A percentile compares a stretch with the other conserved stretches of the same genome.
phyloP scores from a whole-genome alignment of 2,888 invertebrate species.

The Acleris cristana region DNA sequence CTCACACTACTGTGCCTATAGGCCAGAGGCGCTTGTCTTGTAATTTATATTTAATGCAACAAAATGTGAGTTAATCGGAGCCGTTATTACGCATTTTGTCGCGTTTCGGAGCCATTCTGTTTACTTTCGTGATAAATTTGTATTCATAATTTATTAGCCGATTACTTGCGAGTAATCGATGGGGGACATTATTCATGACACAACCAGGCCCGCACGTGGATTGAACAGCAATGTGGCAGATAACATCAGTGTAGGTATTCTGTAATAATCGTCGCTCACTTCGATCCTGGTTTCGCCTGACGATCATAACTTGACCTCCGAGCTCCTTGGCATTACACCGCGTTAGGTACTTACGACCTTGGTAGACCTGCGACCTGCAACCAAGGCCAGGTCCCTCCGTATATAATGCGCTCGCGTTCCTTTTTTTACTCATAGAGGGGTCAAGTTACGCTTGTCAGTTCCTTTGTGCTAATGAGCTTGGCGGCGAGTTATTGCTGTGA shows the following conservation, averaged over 20 bases:
- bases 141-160: constrained; percentile 55
- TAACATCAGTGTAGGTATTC: constrained; percentile 1
- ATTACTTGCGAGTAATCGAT: constrained; percentile 35
- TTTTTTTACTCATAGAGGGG: too few relatives aligned
- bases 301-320: too few relatives aligned
- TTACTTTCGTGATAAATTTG: constrained; percentile 61
- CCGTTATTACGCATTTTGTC: constrained; percentile 54
- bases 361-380: too few relatives aligned
- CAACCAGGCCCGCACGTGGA: constrained; percentile 29
- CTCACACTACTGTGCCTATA: neutral
- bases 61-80: constrained; percentile 55
- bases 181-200: constrained; percentile 28
- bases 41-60: constrained; percentile 52
- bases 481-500: too few relatives aligned
- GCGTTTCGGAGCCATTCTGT: constrained; percentile 51
- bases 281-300: too few relatives aligned
- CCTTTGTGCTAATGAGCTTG: too few relatives aligned
- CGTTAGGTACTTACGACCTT: too few relatives aligned
- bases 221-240: constrained; percentile 17
- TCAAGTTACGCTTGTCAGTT: too few relatives aligned
- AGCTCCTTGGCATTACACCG: too few relatives aligned
- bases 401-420: too few relatives aligned
- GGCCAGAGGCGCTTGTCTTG: constrained; percentile 40
- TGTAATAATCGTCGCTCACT: too few relatives aligned
- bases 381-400: too few relatives aligned